Conservation (phyloP, 2,888 invertebrate genomes). For the Drosophila rubida region DNA sequence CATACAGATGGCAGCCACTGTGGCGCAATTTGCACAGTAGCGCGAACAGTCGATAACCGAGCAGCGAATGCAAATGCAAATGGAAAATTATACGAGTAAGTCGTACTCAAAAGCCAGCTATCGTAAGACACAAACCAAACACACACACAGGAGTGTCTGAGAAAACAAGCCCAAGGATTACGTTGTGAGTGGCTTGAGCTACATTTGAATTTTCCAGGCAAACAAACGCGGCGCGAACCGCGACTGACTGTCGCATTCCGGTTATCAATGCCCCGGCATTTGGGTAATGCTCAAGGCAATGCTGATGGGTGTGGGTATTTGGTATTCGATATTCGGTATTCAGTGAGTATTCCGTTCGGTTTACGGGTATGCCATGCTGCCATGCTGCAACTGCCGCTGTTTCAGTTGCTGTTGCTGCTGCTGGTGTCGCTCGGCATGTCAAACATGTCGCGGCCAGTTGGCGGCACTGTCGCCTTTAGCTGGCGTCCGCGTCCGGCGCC, state of each 20-base stretch:
- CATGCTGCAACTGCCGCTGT: constrained; percentile 17
- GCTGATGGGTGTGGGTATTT: constrained; percentile 16
- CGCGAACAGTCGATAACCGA: constrained; percentile 27
- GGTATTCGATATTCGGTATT: constrained; percentile 16
- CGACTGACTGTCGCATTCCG: constrained; percentile 56
- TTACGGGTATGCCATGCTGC: neutral
- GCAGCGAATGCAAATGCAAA: constrained; percentile 23
- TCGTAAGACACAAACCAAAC: constrained; percentile 57
- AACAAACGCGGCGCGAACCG: constrained; percentile 61
- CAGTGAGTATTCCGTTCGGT: constrained; percentile 2
- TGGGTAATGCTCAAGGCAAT: constrained; percentile 37
- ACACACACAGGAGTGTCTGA: constrained; percentile 51
- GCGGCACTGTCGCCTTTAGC: constrained; percentile 80
- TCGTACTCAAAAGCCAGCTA: constrained; percentile 50
- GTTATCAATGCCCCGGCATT: constrained; percentile 58
- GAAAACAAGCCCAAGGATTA: constrained; percentile 79
- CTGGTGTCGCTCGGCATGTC: constrained; percentile 78
- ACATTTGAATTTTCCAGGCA: constrained; percentile 74
- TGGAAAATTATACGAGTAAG: constrained; percentile 33
- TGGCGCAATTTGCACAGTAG: constrained; percentile 66
- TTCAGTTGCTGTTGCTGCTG: constrained; percentile 21
- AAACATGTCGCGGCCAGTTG: constrained; percentile 83
- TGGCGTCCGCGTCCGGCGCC: constrained; percentile 78
- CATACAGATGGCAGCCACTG: constrained; percentile 49
- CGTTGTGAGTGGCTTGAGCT: constrained; percentile 60